Conservation (phyloP, 2,113 vertebrate genomes). For the Cyprinus carpio region DNA sequence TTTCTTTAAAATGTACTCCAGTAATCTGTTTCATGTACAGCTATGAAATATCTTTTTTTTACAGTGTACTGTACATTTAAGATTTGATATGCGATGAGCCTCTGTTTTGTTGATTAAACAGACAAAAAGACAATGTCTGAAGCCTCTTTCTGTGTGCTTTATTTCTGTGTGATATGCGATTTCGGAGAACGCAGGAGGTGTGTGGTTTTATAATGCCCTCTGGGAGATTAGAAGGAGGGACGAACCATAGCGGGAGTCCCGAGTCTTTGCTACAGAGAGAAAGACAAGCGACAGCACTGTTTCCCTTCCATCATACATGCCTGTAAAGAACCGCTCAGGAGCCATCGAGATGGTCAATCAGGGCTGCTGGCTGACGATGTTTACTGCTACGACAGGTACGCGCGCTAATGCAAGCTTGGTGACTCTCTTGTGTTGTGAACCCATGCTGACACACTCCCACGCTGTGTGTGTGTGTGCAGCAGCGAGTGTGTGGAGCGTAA, state of each 20-base stretch:
- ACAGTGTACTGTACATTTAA: not conserved
- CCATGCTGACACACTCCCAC: not conserved
- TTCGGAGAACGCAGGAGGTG: conserved; percentile 96
- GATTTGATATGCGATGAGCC: not conserved
- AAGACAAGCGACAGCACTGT: conserved; percentile 93
- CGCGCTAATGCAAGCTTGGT: not conserved
- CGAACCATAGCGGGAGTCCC: conserved; percentile 93
- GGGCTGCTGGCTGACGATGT: conserved; percentile 98
- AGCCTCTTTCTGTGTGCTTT: not conserved
- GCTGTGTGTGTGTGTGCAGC: conserved; percentile 71
- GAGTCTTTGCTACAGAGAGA: conserved; percentile 88
- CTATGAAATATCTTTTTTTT: not conserved
- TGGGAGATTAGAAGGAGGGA: conserved; percentile 98
- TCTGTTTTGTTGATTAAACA: not conserved
- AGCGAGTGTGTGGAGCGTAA: conserved; percentile 94
- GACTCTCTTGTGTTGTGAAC: not conserved
- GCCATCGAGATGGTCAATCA: conserved; percentile 92
- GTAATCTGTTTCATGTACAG: not conserved
- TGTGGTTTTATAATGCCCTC: conserved; percentile 90
- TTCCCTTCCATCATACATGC: no score
- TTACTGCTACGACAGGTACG: conserved; percentile 97
- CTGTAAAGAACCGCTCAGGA: conserved; percentile 96
- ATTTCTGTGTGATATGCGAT: no score
- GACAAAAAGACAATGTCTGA: not conserved
- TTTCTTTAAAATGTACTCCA: no score